Evolutionary conservation across 2,797 vertebrate species (phyloP).

Genomic region (Acomys russatus): DNA sequence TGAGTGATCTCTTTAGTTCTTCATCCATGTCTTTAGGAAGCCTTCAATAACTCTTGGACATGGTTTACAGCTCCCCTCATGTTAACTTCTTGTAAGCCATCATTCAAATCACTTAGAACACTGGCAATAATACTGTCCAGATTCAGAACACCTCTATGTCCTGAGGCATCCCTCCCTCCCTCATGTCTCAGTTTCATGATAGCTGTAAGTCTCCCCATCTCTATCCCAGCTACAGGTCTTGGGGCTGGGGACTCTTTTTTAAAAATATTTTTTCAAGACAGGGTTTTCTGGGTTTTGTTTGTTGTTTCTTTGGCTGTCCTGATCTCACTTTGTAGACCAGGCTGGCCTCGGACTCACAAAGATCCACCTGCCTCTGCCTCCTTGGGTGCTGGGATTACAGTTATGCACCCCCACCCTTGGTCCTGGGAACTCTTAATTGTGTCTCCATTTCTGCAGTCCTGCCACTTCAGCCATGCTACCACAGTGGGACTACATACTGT

Average conservation of each 20-base stretch:
- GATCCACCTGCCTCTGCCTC: no score
- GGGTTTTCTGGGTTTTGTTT: no score
- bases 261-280: no score
- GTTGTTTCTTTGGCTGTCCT: no score
- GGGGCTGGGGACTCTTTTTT: neutral
- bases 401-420: no score
- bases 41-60: neutral
- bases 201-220: neutral
- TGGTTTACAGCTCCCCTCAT: neutral
- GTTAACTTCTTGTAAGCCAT: neutral
- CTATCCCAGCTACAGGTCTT: no score
- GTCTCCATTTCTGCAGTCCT: neutral
- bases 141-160: neutral
- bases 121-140: neutral
- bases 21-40: neutral
- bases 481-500: neutral
- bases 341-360: no score
- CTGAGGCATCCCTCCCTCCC: neutral
- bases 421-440: neutral
- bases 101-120: no score
- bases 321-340: no score
- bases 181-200: neutral
- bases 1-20: neutral
- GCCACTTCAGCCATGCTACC: neutral
- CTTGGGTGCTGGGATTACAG: no score